Percentiles rank a stretch among this genome's conserved stretches.
These are phyloP conservation scores for Orthonyx spaldingii DNA, from an alignment of 2,113 vertebrate species.

Conservation along the genomic window DNA sequence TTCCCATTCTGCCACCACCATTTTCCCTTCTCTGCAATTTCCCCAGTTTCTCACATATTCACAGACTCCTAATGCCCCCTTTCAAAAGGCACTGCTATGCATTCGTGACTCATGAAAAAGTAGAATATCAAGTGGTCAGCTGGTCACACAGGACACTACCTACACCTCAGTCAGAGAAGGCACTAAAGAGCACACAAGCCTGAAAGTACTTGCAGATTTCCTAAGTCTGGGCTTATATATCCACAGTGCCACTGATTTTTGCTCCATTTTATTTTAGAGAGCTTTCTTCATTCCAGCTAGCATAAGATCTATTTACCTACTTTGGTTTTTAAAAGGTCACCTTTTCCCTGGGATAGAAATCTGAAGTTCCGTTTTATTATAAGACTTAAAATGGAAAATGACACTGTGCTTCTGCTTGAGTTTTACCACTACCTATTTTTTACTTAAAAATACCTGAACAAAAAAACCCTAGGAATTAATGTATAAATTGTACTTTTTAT, in stretches of 20 bases:
- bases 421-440: background rate
- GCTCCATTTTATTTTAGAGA: slow-evolving; percentile 8
- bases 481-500: background rate
- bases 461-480: background rate
- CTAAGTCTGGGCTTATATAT: background rate
- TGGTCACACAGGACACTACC: background rate
- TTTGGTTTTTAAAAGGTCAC: slow-evolving; percentile 27
- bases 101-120: background rate
- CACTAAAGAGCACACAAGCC: background rate
- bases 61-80: background rate
- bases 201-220: background rate
- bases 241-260: background rate
- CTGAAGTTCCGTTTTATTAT: background rate
- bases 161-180: background rate
- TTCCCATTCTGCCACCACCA: background rate
- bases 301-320: slow-evolving; percentile 38
- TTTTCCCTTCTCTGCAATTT: background rate
- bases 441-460: background rate
- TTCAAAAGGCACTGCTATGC: background rate
- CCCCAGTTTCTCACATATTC: background rate
- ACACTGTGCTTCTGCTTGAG: background rate
- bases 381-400: background rate
- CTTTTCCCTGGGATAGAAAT: background rate
- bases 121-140: background rate
- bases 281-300: background rate